These are phyloP conservation scores for Zapornia atra DNA, from an alignment of 2,113 vertebrate genomes.

Conservation along the genomic window DNA sequence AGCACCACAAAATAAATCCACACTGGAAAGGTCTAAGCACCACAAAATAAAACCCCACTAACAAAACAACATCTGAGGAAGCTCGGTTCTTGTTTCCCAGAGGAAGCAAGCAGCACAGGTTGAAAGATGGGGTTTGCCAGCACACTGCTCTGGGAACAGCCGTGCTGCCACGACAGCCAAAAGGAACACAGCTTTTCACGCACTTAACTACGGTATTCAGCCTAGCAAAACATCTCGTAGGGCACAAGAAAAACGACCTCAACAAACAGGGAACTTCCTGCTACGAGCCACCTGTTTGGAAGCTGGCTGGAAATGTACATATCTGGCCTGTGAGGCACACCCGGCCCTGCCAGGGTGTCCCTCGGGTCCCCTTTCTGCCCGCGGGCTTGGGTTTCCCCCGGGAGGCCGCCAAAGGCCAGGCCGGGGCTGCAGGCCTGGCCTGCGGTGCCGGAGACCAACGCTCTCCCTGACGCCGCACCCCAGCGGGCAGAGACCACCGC, in stretches of 20 bases:
- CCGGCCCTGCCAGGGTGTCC: not conserved
- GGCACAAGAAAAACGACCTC: fast-evolving
- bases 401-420: not conserved
- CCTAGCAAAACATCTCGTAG: fast-evolving
- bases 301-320: too few relatives aligned
- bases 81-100: not conserved
- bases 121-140: fast-evolving
- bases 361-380: not conserved
- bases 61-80: fast-evolving
- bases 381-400: too few relatives aligned
- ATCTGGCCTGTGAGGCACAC: too few relatives aligned
- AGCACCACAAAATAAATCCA: fast-evolving
- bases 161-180: fast-evolving
- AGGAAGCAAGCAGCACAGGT: fast-evolving
- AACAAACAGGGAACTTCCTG: fast-evolving
- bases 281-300: not conserved
- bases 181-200: fast-evolving
- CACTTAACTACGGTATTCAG: fast-evolving
- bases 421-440: too few relatives aligned
- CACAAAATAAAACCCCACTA: too few relatives aligned
- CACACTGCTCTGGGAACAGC: fast-evolving
- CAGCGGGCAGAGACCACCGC: fast-evolving
- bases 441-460: fast-evolving
- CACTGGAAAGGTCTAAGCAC: not conserved
- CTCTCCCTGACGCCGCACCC: not conserved